phyloP scores from a whole-genome alignment of 2,113 vertebrate species.

The Tinamus guttatus region DNA sequence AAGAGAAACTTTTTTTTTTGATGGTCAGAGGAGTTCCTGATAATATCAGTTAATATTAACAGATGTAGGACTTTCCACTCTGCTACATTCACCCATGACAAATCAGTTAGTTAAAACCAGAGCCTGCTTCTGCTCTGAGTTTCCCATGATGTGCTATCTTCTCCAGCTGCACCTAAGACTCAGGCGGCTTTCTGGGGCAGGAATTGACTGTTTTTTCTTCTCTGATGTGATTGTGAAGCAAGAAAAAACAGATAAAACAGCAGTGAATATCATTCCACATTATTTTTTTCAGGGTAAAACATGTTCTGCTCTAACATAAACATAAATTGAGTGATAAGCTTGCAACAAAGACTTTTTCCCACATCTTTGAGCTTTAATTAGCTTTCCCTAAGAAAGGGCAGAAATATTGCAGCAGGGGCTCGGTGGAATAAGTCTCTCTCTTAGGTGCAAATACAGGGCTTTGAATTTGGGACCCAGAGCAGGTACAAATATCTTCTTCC shows the following conservation, averaged over 20 bases:
- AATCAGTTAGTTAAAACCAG: not conserved
- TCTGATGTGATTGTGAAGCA: not conserved
- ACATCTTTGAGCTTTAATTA: not conserved
- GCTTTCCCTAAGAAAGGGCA: not conserved
- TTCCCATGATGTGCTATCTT: not conserved
- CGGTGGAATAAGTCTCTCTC: accelerated
- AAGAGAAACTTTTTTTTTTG: no score
- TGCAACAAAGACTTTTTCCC: not conserved
- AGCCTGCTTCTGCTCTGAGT: not conserved
- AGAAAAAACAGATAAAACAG: not conserved
- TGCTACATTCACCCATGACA: not conserved
- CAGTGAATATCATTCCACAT: accelerated
- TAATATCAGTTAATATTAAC: not conserved
- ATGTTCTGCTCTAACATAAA: accelerated
- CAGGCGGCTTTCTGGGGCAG: not conserved
- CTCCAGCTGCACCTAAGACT: no score
- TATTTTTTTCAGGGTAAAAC: not conserved
- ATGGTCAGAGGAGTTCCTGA: not conserved
- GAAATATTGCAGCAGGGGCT: not conserved
- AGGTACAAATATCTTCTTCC: not conserved
- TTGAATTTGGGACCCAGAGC: accelerated
- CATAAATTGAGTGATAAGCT: not conserved
- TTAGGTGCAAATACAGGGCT: accelerated
- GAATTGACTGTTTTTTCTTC: not conserved
- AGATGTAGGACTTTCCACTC: not conserved